Evolutionary conservation across 2,888 invertebrate species (phyloP).

Genomic region (Silvanus unidentatus): DNA sequence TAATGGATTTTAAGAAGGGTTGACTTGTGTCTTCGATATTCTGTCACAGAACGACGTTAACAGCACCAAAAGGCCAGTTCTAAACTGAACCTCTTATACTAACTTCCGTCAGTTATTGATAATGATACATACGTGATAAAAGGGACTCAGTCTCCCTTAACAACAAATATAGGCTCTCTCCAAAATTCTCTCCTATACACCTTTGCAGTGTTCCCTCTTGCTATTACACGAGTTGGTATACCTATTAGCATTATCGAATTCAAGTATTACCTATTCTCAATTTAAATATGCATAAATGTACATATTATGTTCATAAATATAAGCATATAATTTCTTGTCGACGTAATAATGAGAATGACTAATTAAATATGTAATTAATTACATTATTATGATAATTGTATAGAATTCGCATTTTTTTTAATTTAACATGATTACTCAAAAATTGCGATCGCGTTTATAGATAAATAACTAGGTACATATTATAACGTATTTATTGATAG

Average conservation of each 20-base stretch:
- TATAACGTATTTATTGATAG: too few species aligned
- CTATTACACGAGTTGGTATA: too few species aligned
- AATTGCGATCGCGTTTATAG: too few species aligned
- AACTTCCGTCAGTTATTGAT: constrained; percentile 5
- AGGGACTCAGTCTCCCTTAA: constrained; percentile 15
- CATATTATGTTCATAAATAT: neutral
- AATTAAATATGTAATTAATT: neutral
- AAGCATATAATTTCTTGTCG: neutral
- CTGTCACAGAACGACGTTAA: constrained; percentile 11
- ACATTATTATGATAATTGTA: neutral
- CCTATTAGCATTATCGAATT: constrained; percentile 5
- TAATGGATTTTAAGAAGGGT: constrained; percentile 50
- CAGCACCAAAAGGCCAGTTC: constrained; percentile 20
- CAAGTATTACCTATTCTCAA: too few species aligned
- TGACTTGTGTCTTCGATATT: constrained; percentile 30
- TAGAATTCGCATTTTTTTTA: neutral
- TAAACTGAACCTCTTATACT: constrained; percentile 7
- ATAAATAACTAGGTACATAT: too few species aligned
- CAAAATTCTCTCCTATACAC: constrained; percentile 1
- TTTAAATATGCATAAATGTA: neutral
- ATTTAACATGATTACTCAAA: neutral
- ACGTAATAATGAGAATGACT: too few species aligned
- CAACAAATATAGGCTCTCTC: constrained; percentile 2
- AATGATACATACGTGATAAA: constrained; percentile 15
- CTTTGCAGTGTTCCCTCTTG: too few species aligned